Percentiles rank a stretch among this genome's conserved stretches.
Conservation (phyloP, 1,140 invertebrate genomes). For the Cydia amplana region DNA sequence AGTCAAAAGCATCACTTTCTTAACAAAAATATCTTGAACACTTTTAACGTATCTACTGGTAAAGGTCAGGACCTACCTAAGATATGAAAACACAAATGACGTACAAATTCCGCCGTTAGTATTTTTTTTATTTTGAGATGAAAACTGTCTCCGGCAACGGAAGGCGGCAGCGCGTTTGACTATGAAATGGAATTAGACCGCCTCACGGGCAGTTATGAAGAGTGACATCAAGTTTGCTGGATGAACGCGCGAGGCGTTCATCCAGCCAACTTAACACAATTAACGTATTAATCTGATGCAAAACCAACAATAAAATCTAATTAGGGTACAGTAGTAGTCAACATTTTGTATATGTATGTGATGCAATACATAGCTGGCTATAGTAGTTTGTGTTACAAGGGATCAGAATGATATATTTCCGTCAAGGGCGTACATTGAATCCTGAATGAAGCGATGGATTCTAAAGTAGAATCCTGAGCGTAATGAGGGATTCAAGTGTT, state of each 20-base stretch:
- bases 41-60: no score
- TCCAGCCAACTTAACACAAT: not conserved
- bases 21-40: no score
- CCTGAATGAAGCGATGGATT: no score
- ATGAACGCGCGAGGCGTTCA: not conserved
- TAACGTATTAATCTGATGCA: not conserved
- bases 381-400: no score
- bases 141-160: not conserved
- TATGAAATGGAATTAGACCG: slow-evolving; percentile 35
- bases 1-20: no score
- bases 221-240: slow-evolving; percentile 10
- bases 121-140: not conserved
- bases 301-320: not conserved
- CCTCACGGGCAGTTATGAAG: slow-evolving; percentile 30
- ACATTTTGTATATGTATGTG: not conserved
- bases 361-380: no score
- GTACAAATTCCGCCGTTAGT: not conserved
- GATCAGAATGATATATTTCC: no score
- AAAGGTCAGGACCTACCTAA: no score
- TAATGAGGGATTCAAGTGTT: no score
- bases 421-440: no score
- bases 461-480: no score
- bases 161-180: slow-evolving; percentile 25
- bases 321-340: not conserved
- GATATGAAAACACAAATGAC: not conserved